Conservation (phyloP, 1,140 invertebrate species). For the Apis cerana region DNA sequence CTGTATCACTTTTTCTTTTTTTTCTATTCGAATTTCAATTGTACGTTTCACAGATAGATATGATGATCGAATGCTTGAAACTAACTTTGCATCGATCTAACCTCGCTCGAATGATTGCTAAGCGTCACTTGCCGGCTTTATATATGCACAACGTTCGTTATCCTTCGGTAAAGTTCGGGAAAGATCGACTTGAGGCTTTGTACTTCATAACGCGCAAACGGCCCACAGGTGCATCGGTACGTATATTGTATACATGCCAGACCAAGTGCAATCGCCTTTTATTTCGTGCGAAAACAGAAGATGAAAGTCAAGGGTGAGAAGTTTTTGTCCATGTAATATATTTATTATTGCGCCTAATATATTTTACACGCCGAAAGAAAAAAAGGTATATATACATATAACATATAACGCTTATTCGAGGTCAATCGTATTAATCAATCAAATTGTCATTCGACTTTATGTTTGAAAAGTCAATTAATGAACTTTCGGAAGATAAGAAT, state of each 20-base stretch:
- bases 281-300: not conserved
- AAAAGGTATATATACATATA: no score
- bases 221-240: slow-evolving; percentile 20
- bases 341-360: no score
- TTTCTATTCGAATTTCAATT: not conserved
- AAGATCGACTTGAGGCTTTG: slow-evolving; percentile 7
- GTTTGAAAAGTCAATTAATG: no score
- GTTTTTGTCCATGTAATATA: slow-evolving; percentile 3
- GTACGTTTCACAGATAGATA: not conserved
- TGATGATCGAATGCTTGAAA: not conserved
- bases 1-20: slow-evolving; percentile 6
- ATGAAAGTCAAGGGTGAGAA: slow-evolving; percentile 28
- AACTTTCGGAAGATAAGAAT: no score
- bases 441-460: no score
- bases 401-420: no score
- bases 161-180: slow-evolving; percentile 54
- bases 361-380: no score
- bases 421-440: no score
- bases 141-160: slow-evolving; percentile 42
- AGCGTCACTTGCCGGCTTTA: slow-evolving; percentile 26
- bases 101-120: slow-evolving; percentile 35
- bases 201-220: not conserved
- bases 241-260: not conserved
- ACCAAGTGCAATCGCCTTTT: not conserved
- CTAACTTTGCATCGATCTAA: not conserved